These are phyloP conservation scores for Meriones unguiculatus DNA, from an alignment of 2,113 vertebrate genomes.

Conservation along the genomic window DNA sequence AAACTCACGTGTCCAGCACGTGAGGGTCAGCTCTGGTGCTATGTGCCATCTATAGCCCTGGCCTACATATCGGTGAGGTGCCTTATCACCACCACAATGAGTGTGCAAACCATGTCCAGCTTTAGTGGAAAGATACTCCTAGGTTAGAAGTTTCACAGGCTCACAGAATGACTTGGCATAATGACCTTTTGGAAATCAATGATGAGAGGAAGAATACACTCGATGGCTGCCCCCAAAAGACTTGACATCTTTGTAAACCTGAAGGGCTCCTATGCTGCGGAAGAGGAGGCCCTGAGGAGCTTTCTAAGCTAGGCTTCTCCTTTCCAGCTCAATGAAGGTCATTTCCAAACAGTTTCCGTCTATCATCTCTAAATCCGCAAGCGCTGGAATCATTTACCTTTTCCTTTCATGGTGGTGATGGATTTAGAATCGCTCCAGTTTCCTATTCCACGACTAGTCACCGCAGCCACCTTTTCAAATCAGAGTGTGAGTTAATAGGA, in stretches of 20 bases:
- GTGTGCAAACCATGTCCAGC: fast-evolving
- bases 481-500: conserved; percentile 75
- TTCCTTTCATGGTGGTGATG: conserved; percentile 93
- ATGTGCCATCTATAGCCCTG: background rate
- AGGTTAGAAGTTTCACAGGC: fast-evolving
- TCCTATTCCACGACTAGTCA: conserved; percentile 95
- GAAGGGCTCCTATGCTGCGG: fast-evolving
- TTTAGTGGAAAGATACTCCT: background rate
- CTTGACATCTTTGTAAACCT: background rate
- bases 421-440: conserved; percentile 96
- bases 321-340: background rate
- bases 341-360: background rate
- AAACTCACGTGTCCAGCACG: background rate
- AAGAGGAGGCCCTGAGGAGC: background rate
- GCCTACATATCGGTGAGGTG: too few species aligned
- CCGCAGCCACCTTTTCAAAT: conserved; percentile 93
- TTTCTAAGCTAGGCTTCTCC: background rate
- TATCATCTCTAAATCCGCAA: background rate
- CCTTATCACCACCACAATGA: background rate
- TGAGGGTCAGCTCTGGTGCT: fast-evolving
- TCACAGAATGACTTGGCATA: background rate
- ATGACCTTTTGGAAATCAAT: background rate
- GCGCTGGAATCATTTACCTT: conserved; percentile 77
- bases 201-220: background rate
- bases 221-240: background rate